Evolutionary conservation across 1,140 invertebrate species (phyloP).

Genomic region (Idris sp.): DNA sequence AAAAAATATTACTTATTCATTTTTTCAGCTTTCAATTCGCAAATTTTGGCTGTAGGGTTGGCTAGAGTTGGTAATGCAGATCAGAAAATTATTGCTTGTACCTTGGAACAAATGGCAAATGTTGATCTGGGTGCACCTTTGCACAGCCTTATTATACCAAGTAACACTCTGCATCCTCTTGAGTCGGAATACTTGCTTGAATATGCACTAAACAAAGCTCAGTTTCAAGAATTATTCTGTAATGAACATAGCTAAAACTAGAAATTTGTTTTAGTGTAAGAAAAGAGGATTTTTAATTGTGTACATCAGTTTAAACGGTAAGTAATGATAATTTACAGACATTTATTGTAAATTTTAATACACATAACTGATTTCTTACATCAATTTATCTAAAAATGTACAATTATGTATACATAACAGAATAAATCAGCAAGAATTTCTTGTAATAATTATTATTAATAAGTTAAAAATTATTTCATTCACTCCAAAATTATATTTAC

Average conservation of each 20-base stretch:
- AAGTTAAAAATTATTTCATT: too few relatives aligned
- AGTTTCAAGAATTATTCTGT: constrained; percentile 48
- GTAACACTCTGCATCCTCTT: constrained; percentile 91
- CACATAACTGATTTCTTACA: too few relatives aligned
- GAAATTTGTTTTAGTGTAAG: too few relatives aligned
- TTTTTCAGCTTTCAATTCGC: constrained; percentile 78
- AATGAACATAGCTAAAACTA: too few relatives aligned
- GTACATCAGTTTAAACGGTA: too few relatives aligned
- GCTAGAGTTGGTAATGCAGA: constrained; percentile 91
- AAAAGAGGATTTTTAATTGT: too few relatives aligned
- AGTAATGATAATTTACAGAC: too few relatives aligned
- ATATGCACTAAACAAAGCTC: constrained; percentile 72
- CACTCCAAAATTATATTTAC: too few relatives aligned
- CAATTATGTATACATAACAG: too few relatives aligned
- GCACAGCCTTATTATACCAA: constrained; percentile 94
- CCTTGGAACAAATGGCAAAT: constrained; percentile 85
- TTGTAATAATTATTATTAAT: too few relatives aligned
- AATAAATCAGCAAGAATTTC: too few relatives aligned
- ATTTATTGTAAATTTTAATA: neutral
- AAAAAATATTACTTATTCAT: neutral
- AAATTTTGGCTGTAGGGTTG: constrained; percentile 88
- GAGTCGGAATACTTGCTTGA: constrained; percentile 91
- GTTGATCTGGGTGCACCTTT: constrained; percentile 93
- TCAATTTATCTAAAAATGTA: too few relatives aligned
- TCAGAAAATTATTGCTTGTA: constrained; percentile 88